These are phyloP conservation scores for Thaumatotibia leucotreta DNA, from an alignment of 1,140 invertebrate genomes.

Conservation along the genomic window DNA sequence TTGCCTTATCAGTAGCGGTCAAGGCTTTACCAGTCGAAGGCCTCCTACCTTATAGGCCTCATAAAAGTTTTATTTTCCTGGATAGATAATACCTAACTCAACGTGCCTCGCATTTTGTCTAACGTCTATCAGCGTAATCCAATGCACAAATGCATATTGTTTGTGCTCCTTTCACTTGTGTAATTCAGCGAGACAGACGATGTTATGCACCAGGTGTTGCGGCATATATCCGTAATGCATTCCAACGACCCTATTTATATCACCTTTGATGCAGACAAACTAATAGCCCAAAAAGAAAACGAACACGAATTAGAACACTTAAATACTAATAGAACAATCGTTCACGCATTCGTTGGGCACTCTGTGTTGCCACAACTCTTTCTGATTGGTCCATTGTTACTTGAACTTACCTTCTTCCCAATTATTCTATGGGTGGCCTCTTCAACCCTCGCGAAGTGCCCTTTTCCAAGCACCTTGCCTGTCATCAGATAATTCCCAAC, in stretches of 20 bases:
- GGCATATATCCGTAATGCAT: not conserved
- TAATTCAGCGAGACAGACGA: no score
- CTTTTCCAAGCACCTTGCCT: conserved; percentile 77
- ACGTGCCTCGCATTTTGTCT: no score
- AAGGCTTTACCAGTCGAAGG: no score
- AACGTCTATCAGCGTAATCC: no score
- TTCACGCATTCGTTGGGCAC: not conserved
- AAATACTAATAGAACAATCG: not conserved
- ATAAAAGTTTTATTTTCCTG: no score
- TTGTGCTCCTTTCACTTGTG: no score
- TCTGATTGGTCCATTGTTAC: not conserved
- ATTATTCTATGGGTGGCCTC: conserved; percentile 78
- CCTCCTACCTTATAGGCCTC: no score
- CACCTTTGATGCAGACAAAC: not conserved
- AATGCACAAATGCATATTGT: not conserved
- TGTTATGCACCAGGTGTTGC: not conserved
- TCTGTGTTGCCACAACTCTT: not conserved
- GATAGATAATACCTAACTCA: no score
- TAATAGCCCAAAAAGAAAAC: conserved; percentile 18
- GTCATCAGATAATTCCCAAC: conserved; percentile 79
- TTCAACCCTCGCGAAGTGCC: conserved; percentile 79
- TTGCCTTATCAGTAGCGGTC: no score
- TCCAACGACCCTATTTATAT: not conserved
- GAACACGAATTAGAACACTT: not conserved
- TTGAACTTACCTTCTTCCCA: conserved; percentile 67